phyloP scores from a whole-genome alignment of 2,888 invertebrate species.

The Parnassius mnemosyne region DNA sequence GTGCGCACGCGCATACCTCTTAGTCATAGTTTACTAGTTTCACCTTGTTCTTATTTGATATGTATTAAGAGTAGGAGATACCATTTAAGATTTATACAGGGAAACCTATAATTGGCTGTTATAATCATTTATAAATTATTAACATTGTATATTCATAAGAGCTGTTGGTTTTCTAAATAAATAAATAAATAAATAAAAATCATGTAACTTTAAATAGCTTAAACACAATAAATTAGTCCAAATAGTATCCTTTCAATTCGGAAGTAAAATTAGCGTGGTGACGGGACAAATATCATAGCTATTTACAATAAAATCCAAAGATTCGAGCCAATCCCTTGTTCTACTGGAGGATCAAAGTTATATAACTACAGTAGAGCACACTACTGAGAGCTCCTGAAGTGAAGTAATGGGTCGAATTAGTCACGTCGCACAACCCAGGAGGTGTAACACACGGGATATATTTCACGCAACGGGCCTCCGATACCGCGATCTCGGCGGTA shows the following conservation, averaged over 20 bases:
- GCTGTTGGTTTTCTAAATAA: too few relatives aligned
- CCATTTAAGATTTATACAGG: too few relatives aligned
- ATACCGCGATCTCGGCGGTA: conserved; percentile 15
- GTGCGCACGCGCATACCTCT: too few relatives aligned
- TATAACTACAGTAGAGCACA: not conserved
- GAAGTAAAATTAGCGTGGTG: conserved; percentile 4
- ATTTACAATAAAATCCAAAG: not conserved
- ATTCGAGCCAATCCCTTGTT: not conserved
- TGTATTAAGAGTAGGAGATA: too few relatives aligned
- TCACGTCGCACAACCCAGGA: conserved; percentile 9
- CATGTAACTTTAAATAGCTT: too few relatives aligned
- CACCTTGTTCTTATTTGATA: too few relatives aligned
- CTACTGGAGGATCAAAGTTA: not conserved
- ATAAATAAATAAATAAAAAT: too few relatives aligned
- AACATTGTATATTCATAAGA: too few relatives aligned
- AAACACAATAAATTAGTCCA: not conserved
- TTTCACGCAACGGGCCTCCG: conserved; percentile 31
- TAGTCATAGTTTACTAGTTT: too few relatives aligned
- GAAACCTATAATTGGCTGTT: too few relatives aligned
- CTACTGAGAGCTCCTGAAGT: conserved; percentile 9
- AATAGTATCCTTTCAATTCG: conserved; percentile 3
- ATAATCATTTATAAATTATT: too few relatives aligned
- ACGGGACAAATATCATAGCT: not conserved
- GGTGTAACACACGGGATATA: conserved; percentile 27
- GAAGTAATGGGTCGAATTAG: conserved; percentile 18